Conservation (phyloP, 2,113 vertebrate genomes). For the Tylochromis polylepis region DNA sequence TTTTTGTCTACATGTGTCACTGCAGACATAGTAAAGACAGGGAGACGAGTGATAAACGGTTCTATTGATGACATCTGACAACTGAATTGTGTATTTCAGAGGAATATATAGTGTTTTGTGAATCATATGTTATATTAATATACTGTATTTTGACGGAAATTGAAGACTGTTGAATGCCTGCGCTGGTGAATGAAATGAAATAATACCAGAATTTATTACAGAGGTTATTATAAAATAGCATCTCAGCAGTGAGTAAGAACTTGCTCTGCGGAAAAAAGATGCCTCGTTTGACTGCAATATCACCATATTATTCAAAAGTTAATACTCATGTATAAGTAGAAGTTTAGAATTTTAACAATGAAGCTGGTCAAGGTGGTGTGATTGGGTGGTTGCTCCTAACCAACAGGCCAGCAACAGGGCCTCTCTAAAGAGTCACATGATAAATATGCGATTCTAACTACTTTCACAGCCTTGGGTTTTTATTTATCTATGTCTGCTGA, state of each 20-base stretch:
- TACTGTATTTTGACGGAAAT: not conserved
- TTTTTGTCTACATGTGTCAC: slow-evolving; percentile 54
- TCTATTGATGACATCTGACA: slow-evolving; percentile 43
- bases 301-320: not conserved
- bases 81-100: slow-evolving; percentile 21
- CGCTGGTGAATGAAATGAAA: not conserved
- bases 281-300: not conserved
- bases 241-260: not conserved
- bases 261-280: not conserved
- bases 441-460: not conserved
- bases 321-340: not conserved
- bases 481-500: not conserved
- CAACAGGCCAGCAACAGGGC: not conserved
- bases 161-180: not conserved
- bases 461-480: not conserved
- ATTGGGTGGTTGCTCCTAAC: not conserved
- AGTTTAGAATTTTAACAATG: not conserved
- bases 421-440: not conserved
- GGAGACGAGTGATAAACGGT: slow-evolving; percentile 19
- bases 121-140: slow-evolving; percentile 18
- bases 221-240: not conserved
- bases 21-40: slow-evolving; percentile 43
- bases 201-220: not conserved
- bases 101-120: slow-evolving; percentile 8
- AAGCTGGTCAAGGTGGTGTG: not conserved